Evolutionary conservation across 2,797 vertebrate genomes (phyloP), one percentile per base, ranked within the genome.

Genomic region (Esox masquinongy): DNA sequence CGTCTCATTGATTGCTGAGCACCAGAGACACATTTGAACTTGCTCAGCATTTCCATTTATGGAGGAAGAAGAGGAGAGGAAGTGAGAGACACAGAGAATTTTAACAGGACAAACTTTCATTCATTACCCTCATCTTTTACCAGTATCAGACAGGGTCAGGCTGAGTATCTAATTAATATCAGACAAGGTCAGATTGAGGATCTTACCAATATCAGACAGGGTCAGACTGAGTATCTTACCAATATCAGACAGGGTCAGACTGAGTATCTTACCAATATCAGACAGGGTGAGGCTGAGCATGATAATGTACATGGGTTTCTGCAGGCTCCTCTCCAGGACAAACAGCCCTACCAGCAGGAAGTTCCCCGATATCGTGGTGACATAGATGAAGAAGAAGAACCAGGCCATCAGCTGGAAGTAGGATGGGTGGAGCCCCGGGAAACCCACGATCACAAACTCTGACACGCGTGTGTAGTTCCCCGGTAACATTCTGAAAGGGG

Each of bases 251-350:
- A 56, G 53, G n/a, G 3, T 15, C 53, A 22, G 53, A 9, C 53
- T 56, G n/a, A 56, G 8, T 1, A 56, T 59, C 31, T 85, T 71
- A 83, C 78, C 88, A 39, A 90, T 80, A 56, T 93, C 92, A 67
- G 90, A 83, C 34, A 91, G 12, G 9, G 91, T 90, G 39, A 94
- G 82, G 80, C 91, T 90, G 56, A 89, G 75, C 75, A 93, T 89
- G 74, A 91, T 82, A 68, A 93, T 92, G 75, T 91, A 93, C 93
- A 94, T 92, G 53, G 92, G 92, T 15, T 92, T 91, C 15, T 93
- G 92, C 31, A 93, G 88, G 68, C 79, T 89, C 47, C 56, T 79
- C 69, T 92, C 89, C 24, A 80, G 67, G 26, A 36, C 17, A 77
- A 93, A 91, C 61, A 90, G 19, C 0, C 87, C 17, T 17, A 93